phyloP scores from a whole-genome alignment of 64 coral and sea anemone genomes.

The Trachythela sp. region DNA sequence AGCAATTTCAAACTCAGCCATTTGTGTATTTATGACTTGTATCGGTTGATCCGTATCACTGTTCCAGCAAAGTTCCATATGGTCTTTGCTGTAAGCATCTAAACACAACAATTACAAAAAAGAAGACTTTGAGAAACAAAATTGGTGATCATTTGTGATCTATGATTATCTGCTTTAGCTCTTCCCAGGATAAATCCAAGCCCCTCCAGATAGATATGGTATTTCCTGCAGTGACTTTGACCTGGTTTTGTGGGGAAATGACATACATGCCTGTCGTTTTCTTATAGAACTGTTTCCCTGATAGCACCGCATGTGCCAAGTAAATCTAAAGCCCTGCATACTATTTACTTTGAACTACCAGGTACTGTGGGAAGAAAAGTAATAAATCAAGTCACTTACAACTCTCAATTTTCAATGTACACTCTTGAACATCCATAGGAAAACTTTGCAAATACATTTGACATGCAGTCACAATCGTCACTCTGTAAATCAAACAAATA shows the following conservation, averaged over 20 bases:
- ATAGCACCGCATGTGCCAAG: no score
- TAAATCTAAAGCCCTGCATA: no score
- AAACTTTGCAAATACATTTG: constrained; percentile 1
- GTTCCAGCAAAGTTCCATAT: neutral
- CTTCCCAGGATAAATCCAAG: no score
- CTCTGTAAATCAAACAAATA: neutral
- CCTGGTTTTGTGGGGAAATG: no score
- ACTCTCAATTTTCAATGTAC: neutral
- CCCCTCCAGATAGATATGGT: no score
- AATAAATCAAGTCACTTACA: neutral
- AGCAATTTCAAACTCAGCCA: constrained; percentile 10
- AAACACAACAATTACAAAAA: neutral
- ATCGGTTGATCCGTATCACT: neutral
- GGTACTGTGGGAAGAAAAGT: no score
- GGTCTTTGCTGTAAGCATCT: constrained; percentile 6
- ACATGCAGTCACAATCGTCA: neutral
- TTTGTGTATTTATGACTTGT: neutral
- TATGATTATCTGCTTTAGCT: no score
- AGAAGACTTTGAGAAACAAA: neutral
- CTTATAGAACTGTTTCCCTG: no score
- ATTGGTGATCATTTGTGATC: no score
- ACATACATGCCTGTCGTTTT: no score
- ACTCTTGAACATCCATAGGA: constrained; percentile 16
- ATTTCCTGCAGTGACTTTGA: no score
- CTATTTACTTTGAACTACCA: no score